These are phyloP conservation scores for Keiferia lycopersicella DNA, from an alignment of 2,888 invertebrate genomes.

Conservation along the genomic window DNA sequence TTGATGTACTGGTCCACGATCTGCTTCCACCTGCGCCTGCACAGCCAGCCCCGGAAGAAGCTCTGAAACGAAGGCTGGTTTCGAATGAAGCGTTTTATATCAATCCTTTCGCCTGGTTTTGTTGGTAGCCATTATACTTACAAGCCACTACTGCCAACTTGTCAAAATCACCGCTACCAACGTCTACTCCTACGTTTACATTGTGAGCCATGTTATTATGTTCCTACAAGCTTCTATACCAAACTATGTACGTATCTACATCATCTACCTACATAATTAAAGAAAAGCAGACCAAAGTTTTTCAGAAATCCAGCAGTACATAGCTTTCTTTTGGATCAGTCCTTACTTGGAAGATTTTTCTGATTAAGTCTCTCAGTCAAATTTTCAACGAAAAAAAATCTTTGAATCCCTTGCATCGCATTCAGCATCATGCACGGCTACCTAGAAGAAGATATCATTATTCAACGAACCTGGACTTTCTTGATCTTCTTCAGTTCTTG, in stretches of 20 bases:
- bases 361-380: no score
- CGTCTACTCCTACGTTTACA: neutral
- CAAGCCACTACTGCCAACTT: neutral
- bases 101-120: neutral
- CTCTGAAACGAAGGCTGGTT: constrained; percentile 81
- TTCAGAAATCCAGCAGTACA: no score
- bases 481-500: constrained; percentile 93
- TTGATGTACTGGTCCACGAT: constrained; percentile 97
- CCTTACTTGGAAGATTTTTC: no score
- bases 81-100: constrained; percentile 2
- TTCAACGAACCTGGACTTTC: constrained; percentile 81
- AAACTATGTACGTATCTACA: no score
- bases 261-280: constrained; percentile 17
- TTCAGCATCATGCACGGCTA: neutral
- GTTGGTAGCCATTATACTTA: constrained; percentile 5
- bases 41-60: constrained; percentile 96
- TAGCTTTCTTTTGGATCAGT: no score
- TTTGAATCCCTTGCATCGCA: no score
- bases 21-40: constrained; percentile 95
- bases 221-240: neutral
- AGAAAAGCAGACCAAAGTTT: no score
- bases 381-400: no score
- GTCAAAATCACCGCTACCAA: neutral
- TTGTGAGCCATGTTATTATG: neutral
- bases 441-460: no score